Base-by-base conservation (phyloP, 2,113 vertebrate genomes). In the Daphoenositta chrysoptera region DNA sequence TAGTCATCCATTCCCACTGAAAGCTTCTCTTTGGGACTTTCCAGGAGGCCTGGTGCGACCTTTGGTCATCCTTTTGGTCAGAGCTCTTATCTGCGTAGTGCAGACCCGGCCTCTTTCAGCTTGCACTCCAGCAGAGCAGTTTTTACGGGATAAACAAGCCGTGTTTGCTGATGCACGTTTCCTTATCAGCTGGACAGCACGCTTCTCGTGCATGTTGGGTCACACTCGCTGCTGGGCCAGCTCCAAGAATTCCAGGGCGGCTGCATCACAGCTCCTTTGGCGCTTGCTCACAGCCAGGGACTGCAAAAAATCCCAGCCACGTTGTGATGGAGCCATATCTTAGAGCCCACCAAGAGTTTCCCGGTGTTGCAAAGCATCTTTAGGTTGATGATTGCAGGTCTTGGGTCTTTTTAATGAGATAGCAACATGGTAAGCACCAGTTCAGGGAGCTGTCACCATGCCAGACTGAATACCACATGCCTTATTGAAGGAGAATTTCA, bases 41-140 rank as follows among this genome's bases (percentile, higher is more conserved):
- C 83, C 78, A 94, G 86, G 69, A 82, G 71, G 83, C 50, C 68
- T 63, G 61, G 47, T 56, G 27, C 0, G 7, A 94, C 96, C 87
- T 95, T 83, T 95, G 92, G 44, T 87, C 2, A 19, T 93, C 90
- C 90, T 94, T 93, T 89, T 84, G 72, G 77, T 84, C 78, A 20
- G 69, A 95, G 70, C 90, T 92, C 93, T 96, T 97, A 97, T 97
- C 96, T 97, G 56, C 37, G 50, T n/a, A 27, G 68, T 15, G 85
- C 96, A 97, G 95, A 42, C 50, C 82, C 1, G 0, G 68, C 54
- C 64, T 81, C 85, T 83, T 90, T 96, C 68, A 57, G 83, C 93
- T 82, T 70, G 47, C 64, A 10, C 84, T 73, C 54, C 90, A 92
- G 87, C 65, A 79, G 68, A 81, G 3, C 53, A 35, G 88, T 84